These are phyloP conservation scores for Babyrousa celebensis DNA, from an alignment of 2,797 vertebrate species.

Conservation along the genomic window DNA sequence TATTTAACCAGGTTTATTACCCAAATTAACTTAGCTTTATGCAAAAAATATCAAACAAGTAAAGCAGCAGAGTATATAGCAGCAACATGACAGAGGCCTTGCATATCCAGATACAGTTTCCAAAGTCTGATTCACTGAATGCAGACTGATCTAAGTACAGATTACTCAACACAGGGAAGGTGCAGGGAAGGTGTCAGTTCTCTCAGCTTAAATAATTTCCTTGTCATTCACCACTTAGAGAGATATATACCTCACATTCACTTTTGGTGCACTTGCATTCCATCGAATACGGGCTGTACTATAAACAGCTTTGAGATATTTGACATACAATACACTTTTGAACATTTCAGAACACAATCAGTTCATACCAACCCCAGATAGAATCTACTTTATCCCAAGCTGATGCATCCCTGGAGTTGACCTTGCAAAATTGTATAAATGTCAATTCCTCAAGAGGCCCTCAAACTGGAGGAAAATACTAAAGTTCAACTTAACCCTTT, in stretches of 20 bases:
- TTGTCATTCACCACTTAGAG: neutral
- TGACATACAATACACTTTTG: neutral
- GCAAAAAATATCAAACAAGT: neutral
- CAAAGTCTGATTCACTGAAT: neutral
- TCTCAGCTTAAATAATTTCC: neutral
- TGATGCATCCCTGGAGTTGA: neutral
- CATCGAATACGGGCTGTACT: neutral
- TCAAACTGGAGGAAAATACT: neutral
- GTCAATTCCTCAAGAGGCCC: fast-evolving
- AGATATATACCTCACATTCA: neutral
- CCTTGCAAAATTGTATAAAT: neutral
- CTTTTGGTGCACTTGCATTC: neutral
- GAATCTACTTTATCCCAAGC: neutral
- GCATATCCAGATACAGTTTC: neutral
- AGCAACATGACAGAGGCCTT: neutral
- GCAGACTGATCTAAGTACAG: neutral
- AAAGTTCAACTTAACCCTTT: neutral
- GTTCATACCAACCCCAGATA: neutral
- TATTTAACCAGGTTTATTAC: slow-evolving; percentile 1
- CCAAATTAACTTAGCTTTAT: neutral
- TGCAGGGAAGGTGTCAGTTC: neutral
- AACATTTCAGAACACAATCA: neutral
- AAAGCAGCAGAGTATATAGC: neutral
- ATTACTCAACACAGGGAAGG: neutral
- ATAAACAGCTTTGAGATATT: neutral